Evolutionary conservation across 2,113 vertebrate genomes (phyloP), one percentile per base, ranked within the genome.

Genomic region (Taxidea taxus): DNA sequence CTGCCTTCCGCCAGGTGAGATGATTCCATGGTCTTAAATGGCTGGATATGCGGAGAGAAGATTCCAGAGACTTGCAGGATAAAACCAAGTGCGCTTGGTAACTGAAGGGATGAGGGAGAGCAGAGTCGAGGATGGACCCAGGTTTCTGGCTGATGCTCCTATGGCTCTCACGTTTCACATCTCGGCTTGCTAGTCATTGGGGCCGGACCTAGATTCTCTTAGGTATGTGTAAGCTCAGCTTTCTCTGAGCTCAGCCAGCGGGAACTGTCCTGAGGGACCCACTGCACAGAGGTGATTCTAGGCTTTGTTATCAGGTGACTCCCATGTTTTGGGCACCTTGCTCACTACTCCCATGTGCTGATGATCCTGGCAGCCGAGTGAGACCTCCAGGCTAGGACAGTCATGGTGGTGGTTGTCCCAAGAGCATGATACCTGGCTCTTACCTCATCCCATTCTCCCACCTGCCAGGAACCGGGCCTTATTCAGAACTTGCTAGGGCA

Each of bases 341-440:
- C 74, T 72, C 7, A 9, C 49, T 1, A 7, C 10, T 39, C 23
- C 54, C 44, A 3, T 4, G 70, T 49, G 34, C 62, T 2, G 16
- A 29, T 37, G 49, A 27, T n/a, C 60, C 49, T 4, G 3, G 6
- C 56, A 89, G 51, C 78, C 1, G 7, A 0, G 27, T 9, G 21
- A 14, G 39, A 21, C 62, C 23, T 54, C 84, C 37, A 2, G 34
- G 47, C 4, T 39, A 72, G 78, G 64, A 20, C 9, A 0, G 1
- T 29, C 8, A 1, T 2, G 1, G n/a, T 4, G 37, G 54, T 0
- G 18, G 34, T 21, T 0, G 4, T 11, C 4, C 29, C 51, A 12
- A n/a, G 6, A 1, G 72, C 6, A 4, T 14, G 34, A 12, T 20
- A 3, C 60, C 62, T 23, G n/a, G 13, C 58, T 2, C 44, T 14